Evolutionary conservation across 2,888 invertebrate genomes (phyloP).

Genomic region (Drosophila demipolita): DNA sequence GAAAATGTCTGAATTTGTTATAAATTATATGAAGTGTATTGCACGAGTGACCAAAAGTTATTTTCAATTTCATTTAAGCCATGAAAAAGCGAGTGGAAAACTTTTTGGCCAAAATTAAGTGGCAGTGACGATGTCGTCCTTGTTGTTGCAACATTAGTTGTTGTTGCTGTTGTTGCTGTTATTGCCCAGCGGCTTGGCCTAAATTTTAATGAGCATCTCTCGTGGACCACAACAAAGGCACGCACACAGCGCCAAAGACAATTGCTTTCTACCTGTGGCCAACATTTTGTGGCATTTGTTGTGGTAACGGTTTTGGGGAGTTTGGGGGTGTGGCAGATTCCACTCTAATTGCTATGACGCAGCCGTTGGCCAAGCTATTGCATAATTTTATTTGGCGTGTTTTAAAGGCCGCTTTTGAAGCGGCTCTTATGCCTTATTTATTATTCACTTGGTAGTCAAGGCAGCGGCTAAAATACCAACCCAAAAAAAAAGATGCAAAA

Average conservation of each 20-base stretch:
- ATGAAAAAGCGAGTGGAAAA: constrained; percentile 46
- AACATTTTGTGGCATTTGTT: constrained; percentile 49
- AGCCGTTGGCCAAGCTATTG: constrained; percentile 58
- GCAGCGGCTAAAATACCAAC: constrained; percentile 17
- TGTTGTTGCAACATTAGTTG: constrained; percentile 5
- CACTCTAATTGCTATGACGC: constrained; percentile 52
- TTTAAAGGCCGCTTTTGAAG: constrained; percentile 75
- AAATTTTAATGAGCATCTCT: constrained; percentile 76
- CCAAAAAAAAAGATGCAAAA: constrained; percentile 11
- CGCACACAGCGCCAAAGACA: constrained; percentile 69
- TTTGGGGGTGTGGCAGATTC: constrained; percentile 4
- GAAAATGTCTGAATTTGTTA: not conserved
- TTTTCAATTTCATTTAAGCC: constrained; percentile 75
- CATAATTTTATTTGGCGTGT: constrained; percentile 63
- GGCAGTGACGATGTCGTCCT: constrained; percentile 32
- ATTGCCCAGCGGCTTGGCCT: constrained; percentile 66
- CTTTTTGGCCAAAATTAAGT: constrained; percentile 64
- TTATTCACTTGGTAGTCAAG: constrained; percentile 71
- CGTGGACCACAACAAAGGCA: constrained; percentile 76
- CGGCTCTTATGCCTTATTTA: constrained; percentile 80
- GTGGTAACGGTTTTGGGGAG: not conserved
- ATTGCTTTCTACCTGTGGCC: constrained; percentile 79
- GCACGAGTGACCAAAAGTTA: constrained; percentile 68
- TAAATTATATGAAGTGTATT: constrained; percentile 45
- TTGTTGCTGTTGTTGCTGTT: constrained; percentile 12